phyloP scores from a whole-genome alignment of 2,797 vertebrate species.

The Lagocephalus sceleratus region DNA sequence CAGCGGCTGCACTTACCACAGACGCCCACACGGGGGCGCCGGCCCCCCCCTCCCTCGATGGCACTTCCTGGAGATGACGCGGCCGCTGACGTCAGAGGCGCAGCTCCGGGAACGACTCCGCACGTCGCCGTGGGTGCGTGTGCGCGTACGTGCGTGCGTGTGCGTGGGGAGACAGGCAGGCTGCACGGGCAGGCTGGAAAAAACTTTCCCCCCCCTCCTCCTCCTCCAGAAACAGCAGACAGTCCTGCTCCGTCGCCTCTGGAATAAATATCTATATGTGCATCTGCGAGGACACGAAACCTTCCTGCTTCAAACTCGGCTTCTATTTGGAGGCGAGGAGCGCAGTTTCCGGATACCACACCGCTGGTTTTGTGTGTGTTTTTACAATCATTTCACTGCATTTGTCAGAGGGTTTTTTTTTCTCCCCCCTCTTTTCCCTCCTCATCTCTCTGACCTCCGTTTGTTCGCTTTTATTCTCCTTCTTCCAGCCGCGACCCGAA shows the following conservation, averaged over 20 bases:
- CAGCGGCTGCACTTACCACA: constrained; percentile 11
- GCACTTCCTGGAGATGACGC: constrained; percentile 74
- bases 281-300: constrained; percentile 27
- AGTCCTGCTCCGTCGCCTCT: constrained; percentile 7
- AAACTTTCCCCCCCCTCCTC: constrained; percentile 76
- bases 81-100: constrained; percentile 71
- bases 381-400: constrained; percentile 41
- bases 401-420: constrained; percentile 46
- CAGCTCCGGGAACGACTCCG: constrained; percentile 57
- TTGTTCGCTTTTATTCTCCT: constrained; percentile 9
- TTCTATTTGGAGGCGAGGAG: constrained; percentile 21
- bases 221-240: constrained; percentile 23
- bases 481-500: constrained; percentile 26
- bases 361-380: too few species aligned
- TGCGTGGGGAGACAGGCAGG: constrained; percentile 42
- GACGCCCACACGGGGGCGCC: constrained; percentile 43
- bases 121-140: constrained; percentile 13
- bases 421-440: constrained; percentile 18
- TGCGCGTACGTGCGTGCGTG: too few species aligned
- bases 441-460: constrained; percentile 2
- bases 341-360: constrained; percentile 73
- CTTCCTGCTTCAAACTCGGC: constrained; percentile 18
- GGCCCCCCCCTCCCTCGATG: too few species aligned
- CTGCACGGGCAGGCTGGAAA: constrained; percentile 25
- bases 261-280: too few species aligned